These are phyloP conservation scores for Parochlus steinenii DNA, from an alignment of 2,888 invertebrate genomes.

Conservation along the genomic window DNA sequence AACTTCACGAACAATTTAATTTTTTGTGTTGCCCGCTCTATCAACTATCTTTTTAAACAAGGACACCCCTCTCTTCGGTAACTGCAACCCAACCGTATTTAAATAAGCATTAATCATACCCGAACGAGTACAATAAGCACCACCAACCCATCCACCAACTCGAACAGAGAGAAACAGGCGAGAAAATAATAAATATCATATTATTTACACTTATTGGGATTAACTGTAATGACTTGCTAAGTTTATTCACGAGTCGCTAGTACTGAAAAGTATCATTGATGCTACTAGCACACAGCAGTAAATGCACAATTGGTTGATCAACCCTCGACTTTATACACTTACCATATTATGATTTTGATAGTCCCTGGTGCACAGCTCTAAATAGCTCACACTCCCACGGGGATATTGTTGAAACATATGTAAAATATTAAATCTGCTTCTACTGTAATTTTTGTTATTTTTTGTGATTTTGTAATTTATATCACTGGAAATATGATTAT, in stretches of 20 bases:
- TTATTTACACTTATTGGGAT: constrained; percentile 13
- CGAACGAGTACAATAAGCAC: constrained; percentile 3
- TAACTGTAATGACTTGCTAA: constrained; percentile 12
- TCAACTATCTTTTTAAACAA: neutral
- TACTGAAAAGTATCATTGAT: too few relatives aligned
- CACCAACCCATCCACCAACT: constrained; percentile 6
- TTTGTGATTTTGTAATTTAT: constrained; percentile 1
- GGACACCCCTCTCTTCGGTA: neutral
- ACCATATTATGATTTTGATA: neutral
- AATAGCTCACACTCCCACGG: constrained; percentile 11
- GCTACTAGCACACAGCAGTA: too few relatives aligned
- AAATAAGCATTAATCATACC: constrained; percentile 4
- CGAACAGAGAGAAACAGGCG: neutral
- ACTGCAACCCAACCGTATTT: neutral
- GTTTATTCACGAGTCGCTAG: too few relatives aligned
- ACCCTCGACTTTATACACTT: neutral
- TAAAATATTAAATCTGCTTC: constrained; percentile 11
- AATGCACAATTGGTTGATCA: too few relatives aligned
- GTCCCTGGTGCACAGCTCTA: constrained; percentile 1
- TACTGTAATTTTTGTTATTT: neutral
- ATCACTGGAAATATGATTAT: too few relatives aligned
- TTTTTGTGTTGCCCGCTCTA: too few relatives aligned
- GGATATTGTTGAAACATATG: constrained; percentile 13
- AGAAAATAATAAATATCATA: constrained; percentile 10
- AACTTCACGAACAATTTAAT: too few relatives aligned